These are phyloP conservation scores for Xestia rhomboidea DNA, from an alignment of 2,888 invertebrate species.

Conservation along the genomic window DNA sequence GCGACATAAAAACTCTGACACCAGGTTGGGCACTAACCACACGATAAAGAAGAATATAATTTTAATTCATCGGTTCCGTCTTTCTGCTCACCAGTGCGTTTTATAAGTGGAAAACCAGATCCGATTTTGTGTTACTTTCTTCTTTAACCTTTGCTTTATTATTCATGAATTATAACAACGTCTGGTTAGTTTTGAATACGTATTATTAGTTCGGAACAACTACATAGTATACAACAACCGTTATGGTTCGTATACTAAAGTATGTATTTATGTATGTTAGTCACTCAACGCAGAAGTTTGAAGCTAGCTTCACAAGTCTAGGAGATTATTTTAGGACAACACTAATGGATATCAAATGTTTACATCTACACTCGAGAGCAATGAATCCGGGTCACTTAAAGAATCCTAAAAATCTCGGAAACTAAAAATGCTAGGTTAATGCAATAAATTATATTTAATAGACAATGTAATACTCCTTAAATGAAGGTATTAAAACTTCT, in stretches of 20 bases:
- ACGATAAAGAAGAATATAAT: no score
- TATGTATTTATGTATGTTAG: background rate
- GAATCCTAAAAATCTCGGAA: no score
- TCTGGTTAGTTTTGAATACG: conserved; percentile 11
- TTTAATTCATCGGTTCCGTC: background rate
- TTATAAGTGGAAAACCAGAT: background rate
- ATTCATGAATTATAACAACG: background rate
- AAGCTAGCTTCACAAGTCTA: conserved; percentile 21
- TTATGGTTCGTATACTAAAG: conserved; percentile 3
- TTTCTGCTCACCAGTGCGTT: background rate
- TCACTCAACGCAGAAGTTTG: conserved; percentile 19
- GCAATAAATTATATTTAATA: no score
- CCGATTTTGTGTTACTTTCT: background rate
- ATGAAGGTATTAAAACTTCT: no score
- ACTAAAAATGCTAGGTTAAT: no score
- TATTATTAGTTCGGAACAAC: background rate
- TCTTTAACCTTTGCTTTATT: background rate
- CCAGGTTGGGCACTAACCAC: no score
- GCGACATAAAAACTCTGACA: no score
- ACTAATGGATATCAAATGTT: conserved; percentile 55
- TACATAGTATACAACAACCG: conserved; percentile 1
- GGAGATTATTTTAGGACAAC: conserved; percentile 37
- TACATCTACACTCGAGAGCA: no score
- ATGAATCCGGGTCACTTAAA: no score
- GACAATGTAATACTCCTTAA: no score